phyloP scores from a whole-genome alignment of 2,888 invertebrate genomes.

The Caenorhabditis doughertyi region DNA sequence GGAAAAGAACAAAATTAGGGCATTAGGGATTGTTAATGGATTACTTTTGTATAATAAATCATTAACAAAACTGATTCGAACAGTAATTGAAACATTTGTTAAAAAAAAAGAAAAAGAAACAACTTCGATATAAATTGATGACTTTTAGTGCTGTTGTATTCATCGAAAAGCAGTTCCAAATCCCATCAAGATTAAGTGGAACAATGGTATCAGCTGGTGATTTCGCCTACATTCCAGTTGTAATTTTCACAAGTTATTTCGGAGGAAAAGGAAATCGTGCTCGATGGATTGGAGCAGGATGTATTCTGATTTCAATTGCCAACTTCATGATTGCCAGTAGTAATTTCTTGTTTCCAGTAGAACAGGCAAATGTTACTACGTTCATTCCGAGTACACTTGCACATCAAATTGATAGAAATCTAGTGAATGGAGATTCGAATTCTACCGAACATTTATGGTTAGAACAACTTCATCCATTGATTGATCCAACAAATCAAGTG shows the following conservation, averaged over 20 bases:
- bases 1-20: neutral
- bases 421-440: conserved; percentile 39
- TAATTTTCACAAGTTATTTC: conserved; percentile 81
- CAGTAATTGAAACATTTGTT: neutral
- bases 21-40: neutral
- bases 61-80: neutral
- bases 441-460: conserved; percentile 49
- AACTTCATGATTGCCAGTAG: conserved; percentile 81
- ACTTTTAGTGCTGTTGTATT: conserved; percentile 80
- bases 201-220: conserved; percentile 82
- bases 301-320: conserved; percentile 81
- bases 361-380: conserved; percentile 68
- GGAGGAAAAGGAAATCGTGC: conserved; percentile 82
- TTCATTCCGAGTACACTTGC: conserved; percentile 64
- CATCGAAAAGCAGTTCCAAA: conserved; percentile 83
- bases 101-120: neutral
- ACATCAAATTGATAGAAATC: conserved; percentile 65
- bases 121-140: neutral
- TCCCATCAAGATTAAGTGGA: conserved; percentile 80
- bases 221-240: conserved; percentile 82
- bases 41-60: too few species aligned
- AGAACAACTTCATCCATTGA: conserved; percentile 49
- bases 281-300: conserved; percentile 82
- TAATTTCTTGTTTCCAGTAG: conserved; percentile 81
- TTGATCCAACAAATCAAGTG: conserved; percentile 57